A percentile compares a stretch with the other conserved stretches of the same genome.
These are phyloP conservation scores for Mormyrus lacerda DNA, from an alignment of 2,113 vertebrate species.

Conservation along the genomic window DNA sequence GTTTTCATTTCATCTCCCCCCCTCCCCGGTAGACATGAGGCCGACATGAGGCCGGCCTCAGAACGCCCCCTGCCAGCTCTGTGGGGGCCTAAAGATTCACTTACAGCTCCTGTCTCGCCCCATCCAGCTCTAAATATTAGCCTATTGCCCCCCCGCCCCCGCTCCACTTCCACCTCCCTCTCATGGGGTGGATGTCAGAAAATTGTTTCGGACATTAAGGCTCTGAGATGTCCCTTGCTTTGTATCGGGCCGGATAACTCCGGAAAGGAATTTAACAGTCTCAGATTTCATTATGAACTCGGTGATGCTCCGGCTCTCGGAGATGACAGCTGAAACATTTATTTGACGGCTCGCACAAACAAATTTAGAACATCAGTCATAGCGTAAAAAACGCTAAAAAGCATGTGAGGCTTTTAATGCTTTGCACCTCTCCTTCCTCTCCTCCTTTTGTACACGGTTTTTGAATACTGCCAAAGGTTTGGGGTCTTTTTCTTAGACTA, in stretches of 20 bases:
- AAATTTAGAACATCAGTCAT: conserved; percentile 8
- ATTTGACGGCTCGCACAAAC: background rate
- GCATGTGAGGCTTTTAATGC: background rate
- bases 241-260: background rate
- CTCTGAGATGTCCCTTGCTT: background rate
- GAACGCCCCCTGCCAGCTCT: background rate
- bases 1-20: background rate
- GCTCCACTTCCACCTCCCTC: background rate
- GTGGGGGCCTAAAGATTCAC: background rate
- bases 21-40: background rate
- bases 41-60: background rate
- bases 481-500: background rate
- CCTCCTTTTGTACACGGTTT: background rate
- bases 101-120: background rate
- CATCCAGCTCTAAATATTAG: background rate
- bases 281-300: background rate
- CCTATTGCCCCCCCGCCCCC: background rate
- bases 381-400: background rate
- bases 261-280: background rate
- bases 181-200: background rate
- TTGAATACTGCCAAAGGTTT: background rate
- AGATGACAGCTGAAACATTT: conserved; percentile 3
- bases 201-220: conserved; percentile 1
- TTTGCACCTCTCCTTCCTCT: too few relatives aligned
- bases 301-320: background rate